These are phyloP conservation scores for Gallinago solitaria DNA, from an alignment of 2,797 vertebrate species.

Conservation along the genomic window DNA sequence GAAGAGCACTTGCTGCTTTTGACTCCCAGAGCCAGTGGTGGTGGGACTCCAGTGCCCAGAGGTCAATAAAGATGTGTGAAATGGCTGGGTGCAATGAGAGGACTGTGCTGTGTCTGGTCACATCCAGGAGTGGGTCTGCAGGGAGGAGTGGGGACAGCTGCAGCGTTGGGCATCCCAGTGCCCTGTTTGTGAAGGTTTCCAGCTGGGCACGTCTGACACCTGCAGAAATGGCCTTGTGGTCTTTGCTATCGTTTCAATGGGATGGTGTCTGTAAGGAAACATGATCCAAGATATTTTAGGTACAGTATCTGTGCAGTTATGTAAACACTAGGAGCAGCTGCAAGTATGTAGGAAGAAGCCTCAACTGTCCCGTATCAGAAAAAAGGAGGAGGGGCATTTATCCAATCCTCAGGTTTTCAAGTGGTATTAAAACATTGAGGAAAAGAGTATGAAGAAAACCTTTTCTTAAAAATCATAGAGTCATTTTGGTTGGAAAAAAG, in stretches of 20 bases:
- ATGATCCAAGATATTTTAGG: not conserved
- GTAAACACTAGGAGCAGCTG: not conserved
- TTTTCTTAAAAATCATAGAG: not conserved
- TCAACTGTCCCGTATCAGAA: not conserved
- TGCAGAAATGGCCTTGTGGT: not conserved
- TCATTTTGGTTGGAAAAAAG: not conserved
- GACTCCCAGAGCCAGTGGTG: not conserved
- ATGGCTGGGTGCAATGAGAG: not conserved
- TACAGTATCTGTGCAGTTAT: not conserved
- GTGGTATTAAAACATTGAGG: not conserved
- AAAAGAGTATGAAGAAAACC: not conserved
- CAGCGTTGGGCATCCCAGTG: not conserved
- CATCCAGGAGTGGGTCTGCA: not conserved
- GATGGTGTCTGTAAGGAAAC: not conserved
- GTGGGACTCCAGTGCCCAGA: not conserved
- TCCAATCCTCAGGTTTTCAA: not conserved
- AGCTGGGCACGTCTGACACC: not conserved
- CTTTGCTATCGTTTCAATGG: not conserved
- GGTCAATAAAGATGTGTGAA: not conserved
- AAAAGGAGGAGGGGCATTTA: not conserved
- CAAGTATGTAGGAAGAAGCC: fast-evolving
- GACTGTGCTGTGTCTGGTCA: not conserved
- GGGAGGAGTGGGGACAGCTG: fast-evolving
- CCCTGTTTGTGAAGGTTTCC: not conserved
- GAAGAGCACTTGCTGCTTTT: not conserved